Evolutionary conservation across 2,888 invertebrate species (phyloP).

Genomic region (Euplexia lucipara): DNA sequence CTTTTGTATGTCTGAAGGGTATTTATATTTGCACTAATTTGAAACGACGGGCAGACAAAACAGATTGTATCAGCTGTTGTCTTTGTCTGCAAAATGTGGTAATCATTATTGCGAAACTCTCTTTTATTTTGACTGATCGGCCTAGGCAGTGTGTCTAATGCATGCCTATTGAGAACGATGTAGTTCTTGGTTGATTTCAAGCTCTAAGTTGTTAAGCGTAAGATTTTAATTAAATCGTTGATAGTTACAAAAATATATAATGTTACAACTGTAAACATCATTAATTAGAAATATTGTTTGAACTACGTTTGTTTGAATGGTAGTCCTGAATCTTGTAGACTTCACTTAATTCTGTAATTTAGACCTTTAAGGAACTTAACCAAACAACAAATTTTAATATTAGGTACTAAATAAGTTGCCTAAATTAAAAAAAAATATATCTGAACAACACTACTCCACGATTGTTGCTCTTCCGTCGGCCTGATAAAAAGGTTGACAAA

Average conservation of each 20-base stretch:
- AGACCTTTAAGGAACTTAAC: too few species aligned
- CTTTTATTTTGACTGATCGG: constrained; percentile 5
- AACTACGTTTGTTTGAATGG: too few species aligned
- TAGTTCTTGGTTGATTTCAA: too few species aligned
- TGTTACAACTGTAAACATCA: too few species aligned
- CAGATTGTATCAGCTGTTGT: constrained; percentile 20
- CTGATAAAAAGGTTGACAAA: constrained; percentile 89
- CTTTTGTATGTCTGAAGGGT: constrained; percentile 39
- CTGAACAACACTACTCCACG: constrained; percentile 61
- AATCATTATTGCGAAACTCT: constrained; percentile 6
- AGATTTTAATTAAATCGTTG: too few species aligned
- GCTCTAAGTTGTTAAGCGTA: too few species aligned
- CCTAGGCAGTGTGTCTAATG: background rate
- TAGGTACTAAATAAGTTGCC: background rate
- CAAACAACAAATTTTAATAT: background rate
- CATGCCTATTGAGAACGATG: too few species aligned
- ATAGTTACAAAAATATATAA: too few species aligned
- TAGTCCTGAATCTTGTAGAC: too few species aligned
- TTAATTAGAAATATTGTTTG: too few species aligned
- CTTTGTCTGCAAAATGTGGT: constrained; percentile 18
- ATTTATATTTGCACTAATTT: constrained; percentile 41
- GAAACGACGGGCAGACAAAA: constrained; percentile 20
- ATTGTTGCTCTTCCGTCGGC: constrained; percentile 71
- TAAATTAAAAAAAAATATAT: constrained; percentile 4
- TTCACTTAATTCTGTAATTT: too few species aligned